phyloP scores from a whole-genome alignment of 2,888 invertebrate genomes.

The Chrysomela aeneicollis region DNA sequence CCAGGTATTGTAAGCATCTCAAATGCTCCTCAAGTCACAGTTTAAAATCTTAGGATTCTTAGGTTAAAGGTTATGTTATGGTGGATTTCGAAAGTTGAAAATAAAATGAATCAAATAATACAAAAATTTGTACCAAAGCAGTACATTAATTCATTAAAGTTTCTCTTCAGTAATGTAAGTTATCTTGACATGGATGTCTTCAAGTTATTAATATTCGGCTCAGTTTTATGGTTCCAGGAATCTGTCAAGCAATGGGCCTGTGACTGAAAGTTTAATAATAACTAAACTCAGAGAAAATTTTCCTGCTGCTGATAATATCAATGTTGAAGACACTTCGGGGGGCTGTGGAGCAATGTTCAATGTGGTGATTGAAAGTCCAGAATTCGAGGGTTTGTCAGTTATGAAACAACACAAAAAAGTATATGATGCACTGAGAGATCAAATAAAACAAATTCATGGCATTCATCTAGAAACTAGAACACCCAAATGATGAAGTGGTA shows the following conservation, averaged over 20 bases:
- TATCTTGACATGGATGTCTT: background rate
- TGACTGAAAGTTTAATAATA: slow-evolving; percentile 57
- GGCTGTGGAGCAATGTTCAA: slow-evolving; percentile 87
- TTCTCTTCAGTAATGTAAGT: background rate
- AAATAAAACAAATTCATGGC: slow-evolving; percentile 87
- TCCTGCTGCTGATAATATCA: slow-evolving; percentile 70
- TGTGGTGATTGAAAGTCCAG: slow-evolving; percentile 71
- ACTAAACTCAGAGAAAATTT: slow-evolving; percentile 62
- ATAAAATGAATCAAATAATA: background rate
- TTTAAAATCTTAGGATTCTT: too few species aligned
- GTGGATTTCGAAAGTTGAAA: too few species aligned
- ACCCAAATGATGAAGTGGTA: slow-evolving; percentile 25
- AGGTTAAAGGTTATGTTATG: too few species aligned
- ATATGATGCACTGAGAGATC: slow-evolving; percentile 75
- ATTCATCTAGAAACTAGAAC: slow-evolving; percentile 76
- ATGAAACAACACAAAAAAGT: slow-evolving; percentile 80
- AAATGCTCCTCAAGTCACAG: too few species aligned
- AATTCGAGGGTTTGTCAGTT: slow-evolving; percentile 74
- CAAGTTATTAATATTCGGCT: background rate
- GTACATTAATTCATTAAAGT: background rate
- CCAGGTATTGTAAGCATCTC: too few species aligned
- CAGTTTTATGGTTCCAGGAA: slow-evolving; percentile 16
- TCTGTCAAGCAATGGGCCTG: slow-evolving; percentile 20
- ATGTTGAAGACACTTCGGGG: slow-evolving; percentile 78
- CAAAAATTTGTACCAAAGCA: background rate